Base-by-base conservation (phyloP, 2,888 invertebrate species). In the Chromoteleia sp. region DNA sequence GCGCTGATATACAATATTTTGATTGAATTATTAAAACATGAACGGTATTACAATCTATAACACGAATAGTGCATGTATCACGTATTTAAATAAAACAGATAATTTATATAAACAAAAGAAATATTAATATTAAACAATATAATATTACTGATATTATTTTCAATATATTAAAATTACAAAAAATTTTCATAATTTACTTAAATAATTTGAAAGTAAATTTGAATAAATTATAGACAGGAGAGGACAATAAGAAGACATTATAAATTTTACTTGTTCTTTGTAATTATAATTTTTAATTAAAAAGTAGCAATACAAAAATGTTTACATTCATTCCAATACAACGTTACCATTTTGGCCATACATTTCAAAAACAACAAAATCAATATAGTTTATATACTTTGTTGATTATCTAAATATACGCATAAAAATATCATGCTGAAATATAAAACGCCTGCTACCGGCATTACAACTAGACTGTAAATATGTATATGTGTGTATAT, bases 361-460 rank as follows among this genome's bases (percentile, higher is more conserved):
- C 84, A 85, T 84, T 82, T 86, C 70, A 80, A 85, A 83, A 87
- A 87, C 85, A 85, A 85, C 83, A 84, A 81, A 84, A 85, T 84
- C 83, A 80, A 77, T 86, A 86, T 81, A 76, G 85, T 85, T 84
- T 86, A 86, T 76, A 70, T 77, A 77, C 36, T 75, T 84, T 83
- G 85, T 85, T 86, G 81, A 84, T 87, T 86, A 86, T 87, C 86
- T 88, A 87, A 88, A 87, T 86, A 87, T 52, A 73, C 30, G 73
- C 83, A 88, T 87, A 90, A 90, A 91, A 90, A 90, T 91, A 90
- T 89, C 89, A 89, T 89, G 88, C 87, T 87, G 87, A 86, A 86
- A 86, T 89, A 88, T 89, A 87, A 89, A 89, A 89, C 87, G 86
- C 84, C 86, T 83, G 61, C 71, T 73, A 70, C 50, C 56, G 81